phyloP scores from a whole-genome alignment of 2,888 invertebrate species.

The Deroplatys truncata region DNA sequence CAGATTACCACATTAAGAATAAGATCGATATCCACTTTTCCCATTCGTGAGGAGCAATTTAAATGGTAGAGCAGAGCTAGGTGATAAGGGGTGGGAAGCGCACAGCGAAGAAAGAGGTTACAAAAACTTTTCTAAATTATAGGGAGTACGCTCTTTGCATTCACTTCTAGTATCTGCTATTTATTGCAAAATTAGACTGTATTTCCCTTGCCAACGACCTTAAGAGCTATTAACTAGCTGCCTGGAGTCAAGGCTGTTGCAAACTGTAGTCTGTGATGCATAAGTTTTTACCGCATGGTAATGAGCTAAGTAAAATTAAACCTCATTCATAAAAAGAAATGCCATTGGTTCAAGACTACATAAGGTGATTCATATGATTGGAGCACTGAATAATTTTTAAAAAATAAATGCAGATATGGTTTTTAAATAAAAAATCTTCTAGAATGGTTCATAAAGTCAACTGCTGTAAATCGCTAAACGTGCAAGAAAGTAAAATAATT shows the following conservation, averaged over 20 bases:
- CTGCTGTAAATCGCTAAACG: too few relatives aligned
- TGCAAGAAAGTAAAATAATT: too few relatives aligned
- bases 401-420: too few relatives aligned
- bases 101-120: background rate
- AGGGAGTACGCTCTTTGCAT: background rate
- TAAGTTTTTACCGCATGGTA: too few relatives aligned
- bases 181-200: background rate
- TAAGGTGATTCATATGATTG: too few relatives aligned
- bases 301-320: too few relatives aligned
- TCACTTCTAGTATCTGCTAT: background rate
- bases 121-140: background rate
- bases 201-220: background rate
- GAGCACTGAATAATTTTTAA: too few relatives aligned
- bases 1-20: constrained; percentile 7
- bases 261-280: too few relatives aligned
- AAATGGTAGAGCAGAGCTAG: background rate
- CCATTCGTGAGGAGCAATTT: background rate
- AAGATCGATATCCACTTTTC: background rate
- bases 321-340: too few relatives aligned
- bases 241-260: background rate
- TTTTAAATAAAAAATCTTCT: too few relatives aligned
- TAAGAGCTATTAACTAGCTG: background rate
- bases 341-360: too few relatives aligned
- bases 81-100: background rate
- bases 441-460: too few relatives aligned